A percentile compares a stretch with the other conserved stretches of the same genome.
phyloP scores from a whole-genome alignment of 2,113 vertebrate species.

The Coregonus clupeaformis region DNA sequence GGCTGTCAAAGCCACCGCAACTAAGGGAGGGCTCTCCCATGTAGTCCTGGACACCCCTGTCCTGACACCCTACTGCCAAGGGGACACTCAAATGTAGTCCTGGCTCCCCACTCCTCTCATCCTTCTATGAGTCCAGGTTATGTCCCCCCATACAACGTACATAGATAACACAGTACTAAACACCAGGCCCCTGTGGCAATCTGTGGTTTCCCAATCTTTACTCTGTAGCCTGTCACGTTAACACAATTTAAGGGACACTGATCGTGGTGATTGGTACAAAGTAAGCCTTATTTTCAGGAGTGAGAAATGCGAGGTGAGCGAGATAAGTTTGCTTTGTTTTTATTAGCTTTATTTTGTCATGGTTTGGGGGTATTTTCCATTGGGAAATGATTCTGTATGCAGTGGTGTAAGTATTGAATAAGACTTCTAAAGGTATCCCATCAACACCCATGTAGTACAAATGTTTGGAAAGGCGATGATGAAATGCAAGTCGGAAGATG shows the following conservation, averaged over 20 bases:
- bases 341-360: not conserved
- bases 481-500: conserved; percentile 20
- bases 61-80: conserved; percentile 14
- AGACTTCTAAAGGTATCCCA: not conserved
- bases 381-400: not conserved
- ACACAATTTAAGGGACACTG: conserved; percentile 59
- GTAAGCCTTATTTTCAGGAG: conserved; percentile 49
- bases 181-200: conserved; percentile 28
- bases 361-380: not conserved
- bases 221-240: conserved; percentile 61
- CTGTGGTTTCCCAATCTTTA: conserved; percentile 18
- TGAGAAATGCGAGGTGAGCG: not conserved
- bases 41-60: conserved; percentile 7
- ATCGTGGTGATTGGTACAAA: conserved; percentile 17
- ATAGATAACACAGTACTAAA: conserved; percentile 28
- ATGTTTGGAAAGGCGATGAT: conserved; percentile 12
- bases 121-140: conserved; percentile 18
- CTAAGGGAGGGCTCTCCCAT: conserved; percentile 26
- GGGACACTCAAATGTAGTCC: conserved; percentile 12
- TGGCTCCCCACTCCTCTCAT: conserved; percentile 8
- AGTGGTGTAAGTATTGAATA: conserved; percentile 9
- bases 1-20: conserved; percentile 54
- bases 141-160: conserved; percentile 7
- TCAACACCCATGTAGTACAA: conserved; percentile 42
- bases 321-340: not conserved